A percentile compares a stretch with the other conserved stretches of the same genome.
These are phyloP conservation scores for Polyommatus iphigenia DNA, from an alignment of 2,888 invertebrate genomes.

Conservation along the genomic window DNA sequence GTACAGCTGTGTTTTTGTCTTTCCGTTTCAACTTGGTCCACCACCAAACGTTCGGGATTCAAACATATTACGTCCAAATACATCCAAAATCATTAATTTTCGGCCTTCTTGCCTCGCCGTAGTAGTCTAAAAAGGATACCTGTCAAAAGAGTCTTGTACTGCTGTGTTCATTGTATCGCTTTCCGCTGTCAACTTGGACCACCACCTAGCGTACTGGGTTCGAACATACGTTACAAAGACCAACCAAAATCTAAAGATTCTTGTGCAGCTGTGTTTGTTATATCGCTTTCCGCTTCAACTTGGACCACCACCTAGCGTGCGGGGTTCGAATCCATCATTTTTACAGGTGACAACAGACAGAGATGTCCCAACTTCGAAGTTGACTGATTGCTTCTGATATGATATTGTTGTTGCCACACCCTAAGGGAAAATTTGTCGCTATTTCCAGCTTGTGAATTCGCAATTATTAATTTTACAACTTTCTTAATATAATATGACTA, in stretches of 20 bases:
- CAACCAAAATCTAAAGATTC: too few species aligned
- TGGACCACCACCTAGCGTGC: not conserved
- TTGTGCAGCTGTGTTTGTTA: not conserved
- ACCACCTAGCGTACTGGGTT: too few species aligned
- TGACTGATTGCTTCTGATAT: constrained; percentile 26
- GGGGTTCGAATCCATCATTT: constrained; percentile 20
- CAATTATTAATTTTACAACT: not conserved
- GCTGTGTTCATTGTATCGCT: too few species aligned
- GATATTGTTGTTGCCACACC: constrained; percentile 5
- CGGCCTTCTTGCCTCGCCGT: too few species aligned
- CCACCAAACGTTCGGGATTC: not conserved
- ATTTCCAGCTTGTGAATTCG: not conserved
- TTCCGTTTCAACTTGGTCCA: not conserved
- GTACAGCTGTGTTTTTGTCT: too few species aligned
- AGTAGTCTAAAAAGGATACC: too few species aligned
- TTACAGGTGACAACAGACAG: constrained; percentile 27
- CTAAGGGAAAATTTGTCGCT: not conserved
- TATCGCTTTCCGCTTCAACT: not conserved
- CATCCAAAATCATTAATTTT: too few species aligned
- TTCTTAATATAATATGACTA: too few species aligned
- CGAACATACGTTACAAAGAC: too few species aligned
- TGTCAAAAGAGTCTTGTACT: too few species aligned
- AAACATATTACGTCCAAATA: not conserved
- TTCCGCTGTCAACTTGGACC: too few species aligned
- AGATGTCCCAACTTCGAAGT: constrained; percentile 18